A percentile compares a stretch with the other conserved stretches of the same genome.
Evolutionary conservation across 2,113 vertebrate genomes (phyloP).

Genomic region (Myrmecophaga tridactyla): DNA sequence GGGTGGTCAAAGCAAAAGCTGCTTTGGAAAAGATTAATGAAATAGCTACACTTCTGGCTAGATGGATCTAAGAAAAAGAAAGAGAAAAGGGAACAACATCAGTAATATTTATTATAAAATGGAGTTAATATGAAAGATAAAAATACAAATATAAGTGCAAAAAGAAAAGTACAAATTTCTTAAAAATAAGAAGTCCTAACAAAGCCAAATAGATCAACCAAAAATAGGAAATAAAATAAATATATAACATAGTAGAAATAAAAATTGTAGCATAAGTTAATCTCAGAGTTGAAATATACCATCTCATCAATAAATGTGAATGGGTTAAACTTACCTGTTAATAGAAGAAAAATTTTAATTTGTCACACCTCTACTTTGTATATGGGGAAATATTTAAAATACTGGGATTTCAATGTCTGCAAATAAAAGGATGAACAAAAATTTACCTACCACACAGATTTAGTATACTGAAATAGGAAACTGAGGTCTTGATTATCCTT

Average conservation of each 20-base stretch:
- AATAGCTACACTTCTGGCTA: background rate
- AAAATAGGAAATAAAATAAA: background rate
- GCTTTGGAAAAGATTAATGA: background rate
- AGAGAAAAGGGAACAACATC: too few species aligned
- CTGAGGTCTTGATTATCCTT: background rate
- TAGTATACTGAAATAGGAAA: background rate
- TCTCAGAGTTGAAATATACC: background rate
- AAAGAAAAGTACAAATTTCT: background rate
- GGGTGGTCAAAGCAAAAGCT: background rate
- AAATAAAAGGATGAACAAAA: constrained; percentile 9
- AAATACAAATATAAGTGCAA: too few species aligned
- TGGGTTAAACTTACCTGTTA: background rate
- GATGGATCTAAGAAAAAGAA: background rate
- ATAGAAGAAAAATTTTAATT: background rate
- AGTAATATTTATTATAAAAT: background rate
- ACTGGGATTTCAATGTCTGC: background rate
- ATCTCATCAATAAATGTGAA: background rate
- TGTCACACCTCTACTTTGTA: background rate
- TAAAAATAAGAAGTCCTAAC: background rate
- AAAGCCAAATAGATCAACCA: background rate
- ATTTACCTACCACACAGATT: background rate
- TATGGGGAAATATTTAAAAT: background rate
- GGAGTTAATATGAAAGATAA: background rate
- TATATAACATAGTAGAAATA: background rate
- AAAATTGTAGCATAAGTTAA: background rate